Base-by-base conservation (phyloP, 2,113 vertebrate species). In the Labeo catla region DNA sequence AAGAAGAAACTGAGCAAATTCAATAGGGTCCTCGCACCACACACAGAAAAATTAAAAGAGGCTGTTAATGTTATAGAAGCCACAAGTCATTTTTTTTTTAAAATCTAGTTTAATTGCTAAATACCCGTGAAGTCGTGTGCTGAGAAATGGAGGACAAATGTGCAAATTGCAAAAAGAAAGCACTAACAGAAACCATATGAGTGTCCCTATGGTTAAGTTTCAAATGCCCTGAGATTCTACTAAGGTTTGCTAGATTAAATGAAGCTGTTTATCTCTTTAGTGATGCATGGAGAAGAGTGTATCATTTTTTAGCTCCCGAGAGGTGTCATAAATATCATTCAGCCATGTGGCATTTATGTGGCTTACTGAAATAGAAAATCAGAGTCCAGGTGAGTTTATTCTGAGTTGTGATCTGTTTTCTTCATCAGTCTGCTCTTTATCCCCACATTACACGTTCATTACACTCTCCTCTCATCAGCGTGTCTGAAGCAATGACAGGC, bases 401-500 rank as follows among this genome's bases (percentile, higher is more conserved):
- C 80, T 59, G 52, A 85, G 63, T 43, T 23, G 9, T 49, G 43
- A n/a, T 86, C 13, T 76, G 54, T 82, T 82, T 66, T 85, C 72
- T 59, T 83, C 52, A 77, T 76, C 79, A 49, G 50, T 47, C 66
- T 84, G 59, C 28, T 74, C 50, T 72, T 74, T 74, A 83, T 87
- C 79, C 61, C 52, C 74, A 78, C 73, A 86, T 89, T 85, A 83
- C 65, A 80, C 52, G 9, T 68, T 66, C 47, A 83, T 83, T 83
- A 89, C 45, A n/a, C 83, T 87, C 84, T 88, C 86, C 86, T 88
- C 89, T 90, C 89, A 90, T 90, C 84, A 86, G 82, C 9, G 77
- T 79, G 83, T 86, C 76, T 85, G 34, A 88, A 79, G 87, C 89
- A 87, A 88, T 87, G 85, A 90, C 85, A 90, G 87, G 78, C 89